Conservation (phyloP, 2,113 vertebrate genomes). For the Oreochromis tanganicae region DNA sequence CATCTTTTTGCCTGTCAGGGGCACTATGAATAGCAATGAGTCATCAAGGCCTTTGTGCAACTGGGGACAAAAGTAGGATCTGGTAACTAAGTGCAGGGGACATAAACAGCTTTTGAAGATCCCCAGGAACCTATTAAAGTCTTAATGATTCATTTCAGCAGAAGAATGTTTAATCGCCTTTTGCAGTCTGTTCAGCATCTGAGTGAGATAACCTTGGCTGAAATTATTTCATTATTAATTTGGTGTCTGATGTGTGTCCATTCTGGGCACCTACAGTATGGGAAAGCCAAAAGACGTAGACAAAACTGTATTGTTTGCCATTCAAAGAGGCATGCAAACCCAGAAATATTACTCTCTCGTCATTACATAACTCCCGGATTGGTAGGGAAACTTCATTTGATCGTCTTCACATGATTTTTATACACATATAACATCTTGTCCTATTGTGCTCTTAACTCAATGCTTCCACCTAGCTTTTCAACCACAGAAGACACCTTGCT, state of each 20-base stretch:
- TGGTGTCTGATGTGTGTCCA: neutral
- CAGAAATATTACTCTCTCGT: neutral
- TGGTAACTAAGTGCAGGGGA: conserved; percentile 26
- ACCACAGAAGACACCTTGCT: conserved; percentile 54
- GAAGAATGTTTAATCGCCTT: conserved; percentile 31
- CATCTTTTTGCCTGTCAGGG: conserved; percentile 35
- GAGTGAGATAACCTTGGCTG: conserved; percentile 33
- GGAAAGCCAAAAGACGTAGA: neutral
- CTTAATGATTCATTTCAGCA: conserved; percentile 47
- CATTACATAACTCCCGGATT: neutral
- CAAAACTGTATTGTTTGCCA: neutral
- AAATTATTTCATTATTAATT: conserved; percentile 2
- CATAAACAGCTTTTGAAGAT: conserved; percentile 50
- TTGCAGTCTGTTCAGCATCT: neutral
- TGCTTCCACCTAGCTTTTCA: conserved; percentile 65
- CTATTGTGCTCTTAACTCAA: conserved; percentile 46
- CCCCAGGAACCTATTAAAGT: conserved; percentile 30
- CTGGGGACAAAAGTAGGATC: conserved; percentile 29
- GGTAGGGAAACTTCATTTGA: conserved; percentile 4
- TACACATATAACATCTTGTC: neutral
- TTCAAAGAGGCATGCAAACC: neutral
- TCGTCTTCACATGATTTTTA: conserved; percentile 5
- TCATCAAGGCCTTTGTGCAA: conserved; percentile 36
- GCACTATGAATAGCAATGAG: conserved; percentile 49
- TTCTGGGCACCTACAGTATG: neutral